Conservation (phyloP, 2,797 vertebrate species). For the Sebastes melanostomus region DNA sequence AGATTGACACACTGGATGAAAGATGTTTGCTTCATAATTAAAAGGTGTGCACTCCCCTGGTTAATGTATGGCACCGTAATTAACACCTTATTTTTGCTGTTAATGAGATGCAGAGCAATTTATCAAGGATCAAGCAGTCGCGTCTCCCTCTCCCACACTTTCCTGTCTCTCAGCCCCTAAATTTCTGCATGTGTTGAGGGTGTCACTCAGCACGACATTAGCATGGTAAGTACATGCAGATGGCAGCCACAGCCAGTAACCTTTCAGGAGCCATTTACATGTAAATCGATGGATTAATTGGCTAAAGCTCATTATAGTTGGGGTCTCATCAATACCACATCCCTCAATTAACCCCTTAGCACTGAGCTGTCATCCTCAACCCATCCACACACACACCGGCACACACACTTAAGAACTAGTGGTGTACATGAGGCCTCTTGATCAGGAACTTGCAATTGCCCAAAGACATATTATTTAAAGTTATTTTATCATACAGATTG, state of each 20-base stretch:
- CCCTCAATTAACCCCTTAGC: conserved; percentile 60
- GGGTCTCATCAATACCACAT: conserved; percentile 75
- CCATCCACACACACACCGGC: not conserved
- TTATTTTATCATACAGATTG: not conserved
- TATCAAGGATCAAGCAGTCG: conserved; percentile 45
- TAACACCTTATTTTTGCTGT: conserved; percentile 62
- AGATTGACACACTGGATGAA: conserved; percentile 10
- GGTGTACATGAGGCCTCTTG: not conserved
- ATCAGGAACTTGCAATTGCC: not conserved
- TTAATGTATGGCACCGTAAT: conserved; percentile 52
- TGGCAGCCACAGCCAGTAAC: conserved; percentile 75
- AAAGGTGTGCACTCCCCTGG: conserved; percentile 36
- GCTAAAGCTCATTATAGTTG: conserved; percentile 76
- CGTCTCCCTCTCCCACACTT: conserved; percentile 4
- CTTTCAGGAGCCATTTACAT: conserved; percentile 82
- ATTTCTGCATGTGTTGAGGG: conserved; percentile 32
- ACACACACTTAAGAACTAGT: not conserved
- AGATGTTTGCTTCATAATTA: conserved; percentile 46
- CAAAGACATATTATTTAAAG: not conserved
- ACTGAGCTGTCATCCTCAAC: conserved; percentile 35
- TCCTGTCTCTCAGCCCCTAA: conserved; percentile 19
- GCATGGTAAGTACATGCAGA: conserved; percentile 85
- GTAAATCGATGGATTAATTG: conserved; percentile 85
- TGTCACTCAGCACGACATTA: conserved; percentile 73
- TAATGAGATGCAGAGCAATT: conserved; percentile 66